Evolutionary conservation across 1,140 invertebrate species (phyloP), one percentile per base, ranked within the genome.

Genomic region (Drosophila nannoptera): DNA sequence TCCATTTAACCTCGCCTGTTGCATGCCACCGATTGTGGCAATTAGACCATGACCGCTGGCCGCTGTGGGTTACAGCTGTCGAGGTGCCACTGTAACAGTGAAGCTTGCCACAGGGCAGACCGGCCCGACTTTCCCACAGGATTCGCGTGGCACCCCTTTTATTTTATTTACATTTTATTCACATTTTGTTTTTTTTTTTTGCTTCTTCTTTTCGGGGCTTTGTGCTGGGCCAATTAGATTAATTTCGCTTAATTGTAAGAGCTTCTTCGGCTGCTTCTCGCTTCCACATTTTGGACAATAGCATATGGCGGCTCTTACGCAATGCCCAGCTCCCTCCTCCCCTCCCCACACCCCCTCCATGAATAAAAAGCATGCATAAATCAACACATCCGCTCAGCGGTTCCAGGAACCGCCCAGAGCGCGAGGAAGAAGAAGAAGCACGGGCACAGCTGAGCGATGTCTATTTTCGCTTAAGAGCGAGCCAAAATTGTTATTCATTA

Each of bases 311-410:
- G 6, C 12, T 75, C 67, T 83, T 83, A 78, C 73, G 80, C 83
- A 83, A 83, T 76, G 50, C 5, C 40, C 40, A 16, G 40, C 16
- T n/a, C 9, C 4, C 35, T 22, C 16, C 36, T 5, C 16, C 43
- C 22, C 7, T 12, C 31, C 52, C 11, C 55, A 43, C 33, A 33
- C 45, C 4, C 1, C 35, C 35, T 2, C 4, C 35, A 6, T 36
- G 35, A 6, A 36, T 9, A 36, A 67, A 31, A 29, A 48, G 11
- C 49, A 52, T 16, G 49, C 81, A 83, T 83, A 83, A 84, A 84
- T 83, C 80, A 83, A 83, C 80, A 84, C 80, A 83, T 83, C 80
- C 80, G 80, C 81, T 84, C 48, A 55, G 73, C 71, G 84, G 68
- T 83, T 84, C 80, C 65, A 84, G 80, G 80, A 83, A 84, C 80